Evolutionary conservation across 2,888 invertebrate genomes (phyloP), one percentile per base, ranked within the genome.

Genomic region (Acleris laterana): DNA sequence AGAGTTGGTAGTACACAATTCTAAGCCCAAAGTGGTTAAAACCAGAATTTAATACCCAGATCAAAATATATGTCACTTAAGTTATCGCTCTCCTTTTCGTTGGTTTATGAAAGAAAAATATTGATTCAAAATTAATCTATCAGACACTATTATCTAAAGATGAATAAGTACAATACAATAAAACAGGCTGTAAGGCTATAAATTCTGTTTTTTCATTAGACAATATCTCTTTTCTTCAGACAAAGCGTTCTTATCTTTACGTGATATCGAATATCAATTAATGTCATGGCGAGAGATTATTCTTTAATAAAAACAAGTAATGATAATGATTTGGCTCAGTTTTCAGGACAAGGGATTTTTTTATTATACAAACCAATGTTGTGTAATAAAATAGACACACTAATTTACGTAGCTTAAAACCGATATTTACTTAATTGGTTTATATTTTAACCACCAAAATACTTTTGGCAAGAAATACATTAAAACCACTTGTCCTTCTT

Each of bases 231-330:
- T 59, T 70, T 68, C 70, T 63, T 60, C 62, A 70, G 63, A 70
- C 68, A 69, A 73, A 77, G 74, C 77, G 76, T 72, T 70, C 68
- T 76, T 79, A 80, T 62, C 7, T 38, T 38, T 46, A 55, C 25
- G 22, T 55, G 67, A 70, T 74, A 77, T 76, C 72, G 63, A 75
- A 75, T 82, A 84, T 78, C 79, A 77, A 87, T 85, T 87, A 85
- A 83, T 83, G 82, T 82, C 81, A 85, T 74, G 83, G 80, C 66
- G 68, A 71, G 58, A 69, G 75, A 78, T 77, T 75, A 75, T 68
- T 64, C 56, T 60, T 68, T 70, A 68, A 56, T 59, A 28, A 56
- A 49, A 56, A 65, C 50, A 60, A 56, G 25, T 32, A 32, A 17
- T 20, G 55, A 55, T 11, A 55, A 48, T 53, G 16, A 5, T 59